phyloP scores from a whole-genome alignment of 2,888 invertebrate genomes.

The Chaetogeoica ovagalla region DNA sequence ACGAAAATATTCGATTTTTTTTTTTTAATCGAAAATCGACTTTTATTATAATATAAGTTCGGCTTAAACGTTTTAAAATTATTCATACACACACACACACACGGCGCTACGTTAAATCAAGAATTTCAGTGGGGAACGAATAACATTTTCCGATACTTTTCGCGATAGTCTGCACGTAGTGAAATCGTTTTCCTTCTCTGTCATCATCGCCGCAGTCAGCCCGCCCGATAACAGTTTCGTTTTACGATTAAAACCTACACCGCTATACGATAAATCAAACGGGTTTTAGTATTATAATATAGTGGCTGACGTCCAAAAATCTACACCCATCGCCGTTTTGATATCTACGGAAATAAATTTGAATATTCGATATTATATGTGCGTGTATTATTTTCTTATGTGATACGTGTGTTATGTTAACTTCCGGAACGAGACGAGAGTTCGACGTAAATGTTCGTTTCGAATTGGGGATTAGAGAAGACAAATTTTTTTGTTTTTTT shows the following conservation, averaged over 20 bases:
- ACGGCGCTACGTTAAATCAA: not conserved
- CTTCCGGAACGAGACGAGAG: not conserved
- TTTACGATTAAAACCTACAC: conserved; percentile 22
- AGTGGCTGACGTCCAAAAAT: conserved; percentile 20
- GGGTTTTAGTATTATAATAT: conserved; percentile 31
- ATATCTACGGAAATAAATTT: conserved; percentile 25
- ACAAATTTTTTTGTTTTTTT: too few relatives aligned
- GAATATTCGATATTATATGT: not conserved
- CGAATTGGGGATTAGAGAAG: too few relatives aligned
- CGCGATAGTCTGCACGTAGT: not conserved
- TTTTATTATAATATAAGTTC: not conserved
- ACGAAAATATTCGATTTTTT: conserved; percentile 20
- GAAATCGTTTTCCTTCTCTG: conserved; percentile 6
- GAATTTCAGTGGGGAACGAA: not conserved
- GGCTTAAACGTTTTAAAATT: conserved; percentile 20
- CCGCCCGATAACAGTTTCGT: not conserved
- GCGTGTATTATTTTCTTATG: not conserved
- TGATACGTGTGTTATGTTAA: conserved; percentile 1
- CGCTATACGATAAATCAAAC: conserved; percentile 37
- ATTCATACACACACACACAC: not conserved
- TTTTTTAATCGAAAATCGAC: conserved; percentile 19
- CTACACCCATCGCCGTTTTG: conserved; percentile 2
- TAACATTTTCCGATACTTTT: conserved; percentile 11
- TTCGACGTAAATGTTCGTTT: not conserved
- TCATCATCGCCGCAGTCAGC: not conserved